Evolutionary conservation across 2,888 invertebrate genomes (phyloP).

Genomic region (Stictocephala bisonia): DNA sequence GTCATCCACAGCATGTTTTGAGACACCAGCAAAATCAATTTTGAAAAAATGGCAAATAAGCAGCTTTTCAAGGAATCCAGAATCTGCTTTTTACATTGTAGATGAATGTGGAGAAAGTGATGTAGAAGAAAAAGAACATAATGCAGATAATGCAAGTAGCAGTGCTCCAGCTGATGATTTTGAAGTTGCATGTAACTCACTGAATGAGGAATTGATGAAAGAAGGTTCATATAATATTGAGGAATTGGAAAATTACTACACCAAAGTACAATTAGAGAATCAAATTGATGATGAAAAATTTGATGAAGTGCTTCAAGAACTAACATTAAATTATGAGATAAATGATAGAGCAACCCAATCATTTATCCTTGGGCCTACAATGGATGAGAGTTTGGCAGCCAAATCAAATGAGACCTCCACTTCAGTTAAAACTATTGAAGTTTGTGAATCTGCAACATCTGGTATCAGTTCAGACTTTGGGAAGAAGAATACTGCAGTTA

Average conservation of each 20-base stretch:
- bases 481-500: background rate
- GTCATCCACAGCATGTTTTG: constrained; percentile 1
- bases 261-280: constrained; percentile 27
- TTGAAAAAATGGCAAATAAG: constrained; percentile 40
- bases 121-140: background rate
- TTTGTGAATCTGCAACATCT: background rate
- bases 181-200: constrained; percentile 26
- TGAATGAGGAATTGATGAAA: constrained; percentile 34
- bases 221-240: constrained; percentile 10
- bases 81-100: background rate
- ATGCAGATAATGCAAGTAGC: background rate
- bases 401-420: background rate
- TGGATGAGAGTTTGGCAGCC: background rate
- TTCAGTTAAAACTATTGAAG: background rate
- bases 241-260: constrained; percentile 20
- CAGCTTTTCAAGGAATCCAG: background rate
- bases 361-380: too few species aligned
- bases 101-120: constrained; percentile 33
- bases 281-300: constrained; percentile 34
- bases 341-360: constrained; percentile 1
- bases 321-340: constrained; percentile 18
- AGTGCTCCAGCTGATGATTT: constrained; percentile 18
- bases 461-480: background rate
- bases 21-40: constrained; percentile 35
- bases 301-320: constrained; percentile 23